These are phyloP conservation scores for Tragelaphus eurycerus DNA, from an alignment of 2,797 vertebrate genomes.

Conservation along the genomic window DNA sequence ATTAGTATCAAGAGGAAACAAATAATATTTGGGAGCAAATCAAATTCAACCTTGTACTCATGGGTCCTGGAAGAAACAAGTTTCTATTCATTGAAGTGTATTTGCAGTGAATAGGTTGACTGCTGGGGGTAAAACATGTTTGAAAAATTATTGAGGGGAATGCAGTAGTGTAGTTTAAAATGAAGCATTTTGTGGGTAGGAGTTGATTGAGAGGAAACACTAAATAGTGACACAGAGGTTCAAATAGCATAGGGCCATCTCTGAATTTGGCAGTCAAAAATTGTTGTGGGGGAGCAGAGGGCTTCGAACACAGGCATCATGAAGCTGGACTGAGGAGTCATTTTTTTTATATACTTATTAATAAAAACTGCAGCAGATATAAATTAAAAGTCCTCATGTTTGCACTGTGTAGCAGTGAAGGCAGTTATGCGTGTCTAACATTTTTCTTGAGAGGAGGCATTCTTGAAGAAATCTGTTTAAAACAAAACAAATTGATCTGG, in stretches of 20 bases:
- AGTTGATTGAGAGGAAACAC: not conserved
- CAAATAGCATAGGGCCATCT: not conserved
- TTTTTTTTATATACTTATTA: not conserved
- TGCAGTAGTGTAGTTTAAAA: not conserved
- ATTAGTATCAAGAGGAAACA: slow-evolving; percentile 17
- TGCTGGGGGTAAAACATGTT: not conserved
- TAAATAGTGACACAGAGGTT: not conserved
- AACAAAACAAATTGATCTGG: not conserved
- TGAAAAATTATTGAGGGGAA: not conserved
- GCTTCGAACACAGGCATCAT: not conserved
- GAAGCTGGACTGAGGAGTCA: not conserved
- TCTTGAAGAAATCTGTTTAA: not conserved
- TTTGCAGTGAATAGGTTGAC: not conserved
- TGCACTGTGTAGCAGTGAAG: not conserved
- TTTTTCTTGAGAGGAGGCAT: not conserved
- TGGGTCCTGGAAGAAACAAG: not conserved
- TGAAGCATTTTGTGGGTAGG: not conserved
- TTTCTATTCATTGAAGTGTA: not conserved
- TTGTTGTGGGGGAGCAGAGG: not conserved
- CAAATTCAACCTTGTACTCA: not conserved
- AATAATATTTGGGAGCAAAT: slow-evolving; percentile 8
- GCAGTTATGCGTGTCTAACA: not conserved
- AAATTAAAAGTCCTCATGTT: not conserved
- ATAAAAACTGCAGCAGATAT: not conserved
- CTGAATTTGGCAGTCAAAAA: not conserved